Base-by-base conservation (phyloP, 2,797 vertebrate species). In the Tinamus major region DNA sequence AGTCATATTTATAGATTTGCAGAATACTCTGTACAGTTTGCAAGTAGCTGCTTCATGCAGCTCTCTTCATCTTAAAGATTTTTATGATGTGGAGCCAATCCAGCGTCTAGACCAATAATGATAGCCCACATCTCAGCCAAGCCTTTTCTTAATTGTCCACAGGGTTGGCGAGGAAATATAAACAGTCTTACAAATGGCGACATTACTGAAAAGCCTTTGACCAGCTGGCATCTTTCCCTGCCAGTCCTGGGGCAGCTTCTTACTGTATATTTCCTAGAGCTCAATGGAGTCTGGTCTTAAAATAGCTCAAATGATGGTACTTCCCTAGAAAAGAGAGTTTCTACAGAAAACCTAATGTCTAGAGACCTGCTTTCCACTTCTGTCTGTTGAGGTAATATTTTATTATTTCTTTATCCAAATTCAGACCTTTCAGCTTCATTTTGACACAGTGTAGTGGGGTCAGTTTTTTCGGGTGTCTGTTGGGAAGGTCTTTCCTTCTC, bases 141-240 rank as follows among this genome's bases (percentile, higher is more conserved):
- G 31, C 85, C 75, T 96, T 97, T 96, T 95, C 96, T 96, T 97
- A 97, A 97, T 97, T 97, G 96, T 96, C 97, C 96, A 16, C 92
- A 93, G 94, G 92, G 90, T 83, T 97, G 94, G 91, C 48, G 21
- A 94, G 35, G 53, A 95, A 86, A 94, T 67, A 89, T 58, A 97
- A 97, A 97, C 94, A 95, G 92, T 92, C 0, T 0, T 82, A 78
- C 59, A 92, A 93, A 91, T 1, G 10, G 55, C 1, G 0, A 85
- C 72, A 85, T 88, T 91, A 91, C 94, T 92, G 42, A 95, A 94
- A 95, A 90, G 83, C 65, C 35, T 95, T 85, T 92, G 91, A 90
- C 91, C 75, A 91, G 49, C 62, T 90, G 91, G 86, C 91, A 85
- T 85, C 58, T 80, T 88, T 90, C 85, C 92, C 86, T 95, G 88